Percentiles rank a stretch among this genome's conserved stretches.
Conservation (phyloP, 2,113 vertebrate genomes). For the Hypanus sabinus region DNA sequence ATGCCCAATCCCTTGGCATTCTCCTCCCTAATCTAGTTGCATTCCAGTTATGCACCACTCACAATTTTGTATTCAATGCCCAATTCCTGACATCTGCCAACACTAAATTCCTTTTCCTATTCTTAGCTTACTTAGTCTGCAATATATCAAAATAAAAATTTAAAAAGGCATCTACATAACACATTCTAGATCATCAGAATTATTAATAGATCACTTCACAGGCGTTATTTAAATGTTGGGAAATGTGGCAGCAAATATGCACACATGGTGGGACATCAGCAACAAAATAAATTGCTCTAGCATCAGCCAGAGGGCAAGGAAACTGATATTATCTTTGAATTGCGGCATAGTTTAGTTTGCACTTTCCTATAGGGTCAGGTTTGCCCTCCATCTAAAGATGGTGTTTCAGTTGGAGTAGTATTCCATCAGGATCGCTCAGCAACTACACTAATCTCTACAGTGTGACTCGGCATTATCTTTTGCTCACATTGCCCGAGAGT, state of each 20-base stretch:
- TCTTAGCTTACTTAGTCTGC: background rate
- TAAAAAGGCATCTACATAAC: background rate
- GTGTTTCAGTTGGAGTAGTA: background rate
- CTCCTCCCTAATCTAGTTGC: background rate
- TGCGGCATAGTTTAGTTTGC: background rate
- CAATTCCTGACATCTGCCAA: background rate
- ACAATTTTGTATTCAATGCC: background rate
- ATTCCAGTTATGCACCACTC: background rate
- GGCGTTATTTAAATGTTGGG: background rate
- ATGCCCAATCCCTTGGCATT: background rate
- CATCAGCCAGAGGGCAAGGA: background rate
- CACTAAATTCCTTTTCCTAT: background rate
- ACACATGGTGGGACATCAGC: background rate
- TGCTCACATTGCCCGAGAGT: background rate
- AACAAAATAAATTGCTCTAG: background rate
- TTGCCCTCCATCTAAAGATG: background rate
- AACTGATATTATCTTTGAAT: background rate
- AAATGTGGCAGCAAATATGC: background rate
- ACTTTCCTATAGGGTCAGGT: background rate
- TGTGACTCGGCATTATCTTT: background rate
- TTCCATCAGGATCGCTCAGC: background rate
- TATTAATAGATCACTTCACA: background rate
- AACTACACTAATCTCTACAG: background rate
- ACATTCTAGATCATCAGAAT: background rate
- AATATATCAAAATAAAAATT: background rate